Base-by-base conservation (phyloP, 2,797 vertebrate species). In the Potorous gilbertii region DNA sequence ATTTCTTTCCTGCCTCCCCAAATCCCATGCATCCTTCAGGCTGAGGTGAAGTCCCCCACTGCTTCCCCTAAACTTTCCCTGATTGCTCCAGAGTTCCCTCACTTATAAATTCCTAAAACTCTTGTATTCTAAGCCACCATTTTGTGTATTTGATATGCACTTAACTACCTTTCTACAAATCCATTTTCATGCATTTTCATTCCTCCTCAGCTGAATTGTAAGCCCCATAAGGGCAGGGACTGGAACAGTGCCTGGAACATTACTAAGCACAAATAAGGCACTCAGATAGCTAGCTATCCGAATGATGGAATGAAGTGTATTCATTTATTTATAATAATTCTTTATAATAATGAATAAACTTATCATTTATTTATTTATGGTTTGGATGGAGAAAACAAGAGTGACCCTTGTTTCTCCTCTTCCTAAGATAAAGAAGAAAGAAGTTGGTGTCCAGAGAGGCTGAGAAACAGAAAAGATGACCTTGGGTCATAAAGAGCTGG, bases 1-100 rank as follows among this genome's bases (percentile, higher is more conserved):
- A 3, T 9, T 55, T 91, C 81, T 40, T 89, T 93, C 87, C 55
- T 34, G 87, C 50, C 92, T 54, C 0, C 92, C 54, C 89, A 50
- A 95, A 46, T 91, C 56, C 92, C 5, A n/a, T 46, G 29, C 87
- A 40, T 29, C 46, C 91, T 95, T n/a, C 87, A 92, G 62, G 24
- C 24, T 6, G n/a, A 81, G 66, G 66, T 46, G 66, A 81, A 46
- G 6, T 10, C n/a, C n/a, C n/a, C 0, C 0, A 16, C n/a, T 29
- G 46, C 91, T 87, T 94, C 93, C 94, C 90, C 90, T 50, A 54
- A 94, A 92, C 34, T 55, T 94, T 57, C 59, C 5, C 3, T 4
- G 74, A 50, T 28, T 87, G 40, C 74, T 46, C 40, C 40, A 46
- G 66, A 74, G 66, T 3, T 74, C 18, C n/a, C 66, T 40, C n/a